These are phyloP conservation scores for Trachelus iudaicus DNA, from an alignment of 2,888 invertebrate species.

Conservation along the genomic window DNA sequence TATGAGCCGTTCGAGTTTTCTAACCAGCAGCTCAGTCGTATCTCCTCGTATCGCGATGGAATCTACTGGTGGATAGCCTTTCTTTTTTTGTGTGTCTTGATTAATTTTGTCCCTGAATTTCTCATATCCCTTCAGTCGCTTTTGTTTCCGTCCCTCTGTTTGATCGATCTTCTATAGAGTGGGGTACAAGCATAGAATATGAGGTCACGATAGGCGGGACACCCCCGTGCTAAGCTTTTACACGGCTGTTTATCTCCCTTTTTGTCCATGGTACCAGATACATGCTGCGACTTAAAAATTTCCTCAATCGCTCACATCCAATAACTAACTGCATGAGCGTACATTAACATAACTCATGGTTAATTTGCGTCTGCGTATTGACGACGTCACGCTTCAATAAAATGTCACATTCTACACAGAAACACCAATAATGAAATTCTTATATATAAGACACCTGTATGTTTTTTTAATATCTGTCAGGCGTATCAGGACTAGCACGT, in stretches of 20 bases:
- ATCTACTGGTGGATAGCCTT: not conserved
- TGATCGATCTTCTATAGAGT: not conserved
- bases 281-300: not conserved
- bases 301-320: not conserved
- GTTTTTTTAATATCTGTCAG: not conserved
- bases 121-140: not conserved
- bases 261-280: not conserved
- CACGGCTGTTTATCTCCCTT: not conserved
- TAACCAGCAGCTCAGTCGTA: not conserved
- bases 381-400: not conserved
- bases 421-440: not conserved
- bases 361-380: conserved; percentile 6
- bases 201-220: not conserved
- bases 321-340: not conserved
- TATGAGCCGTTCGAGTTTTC: not conserved
- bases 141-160: not conserved
- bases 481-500: not conserved
- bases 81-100: not conserved
- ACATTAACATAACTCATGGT: conserved; percentile 1
- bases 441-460: not conserved
- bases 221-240: not conserved
- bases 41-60: not conserved
- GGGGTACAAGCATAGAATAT: not conserved
- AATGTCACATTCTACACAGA: not conserved
- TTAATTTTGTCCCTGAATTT: not conserved